Evolutionary conservation across 2,113 vertebrate species (phyloP).

Genomic region (Ciconia stormi): DNA sequence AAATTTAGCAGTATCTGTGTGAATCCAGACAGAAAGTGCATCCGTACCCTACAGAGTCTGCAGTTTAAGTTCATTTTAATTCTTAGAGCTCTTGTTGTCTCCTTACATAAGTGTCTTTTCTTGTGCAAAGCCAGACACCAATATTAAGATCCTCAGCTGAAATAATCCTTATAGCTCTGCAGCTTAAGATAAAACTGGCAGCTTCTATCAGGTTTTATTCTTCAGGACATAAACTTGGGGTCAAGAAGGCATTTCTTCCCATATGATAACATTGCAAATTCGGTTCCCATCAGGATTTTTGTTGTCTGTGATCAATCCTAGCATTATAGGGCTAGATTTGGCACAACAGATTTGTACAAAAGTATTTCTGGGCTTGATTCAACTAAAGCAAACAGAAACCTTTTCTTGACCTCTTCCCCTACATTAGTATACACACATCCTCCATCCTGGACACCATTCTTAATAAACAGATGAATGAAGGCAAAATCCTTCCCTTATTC

Average conservation of each 20-base stretch:
- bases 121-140: slow-evolving; percentile 9
- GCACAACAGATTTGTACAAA: background rate
- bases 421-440: background rate
- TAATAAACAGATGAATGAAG: background rate
- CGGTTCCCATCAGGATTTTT: background rate
- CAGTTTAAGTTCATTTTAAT: background rate
- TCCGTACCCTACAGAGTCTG: background rate
- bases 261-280: background rate
- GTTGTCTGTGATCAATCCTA: background rate
- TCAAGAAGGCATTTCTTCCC: slow-evolving; percentile 19
- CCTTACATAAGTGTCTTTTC: slow-evolving; percentile 35
- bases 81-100: slow-evolving; percentile 30
- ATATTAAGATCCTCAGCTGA: slow-evolving; percentile 40
- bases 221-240: slow-evolving; percentile 24
- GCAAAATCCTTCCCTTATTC: background rate
- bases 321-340: background rate
- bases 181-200: slow-evolving; percentile 59
- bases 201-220: slow-evolving; percentile 36
- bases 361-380: background rate
- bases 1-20: background rate
- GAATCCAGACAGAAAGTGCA: background rate
- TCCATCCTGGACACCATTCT: background rate
- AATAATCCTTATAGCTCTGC: slow-evolving; percentile 44
- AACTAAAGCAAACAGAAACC: background rate
- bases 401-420: background rate